phyloP scores from a whole-genome alignment of 2,888 invertebrate species.

The Branchipolynoe longqiensis region DNA sequence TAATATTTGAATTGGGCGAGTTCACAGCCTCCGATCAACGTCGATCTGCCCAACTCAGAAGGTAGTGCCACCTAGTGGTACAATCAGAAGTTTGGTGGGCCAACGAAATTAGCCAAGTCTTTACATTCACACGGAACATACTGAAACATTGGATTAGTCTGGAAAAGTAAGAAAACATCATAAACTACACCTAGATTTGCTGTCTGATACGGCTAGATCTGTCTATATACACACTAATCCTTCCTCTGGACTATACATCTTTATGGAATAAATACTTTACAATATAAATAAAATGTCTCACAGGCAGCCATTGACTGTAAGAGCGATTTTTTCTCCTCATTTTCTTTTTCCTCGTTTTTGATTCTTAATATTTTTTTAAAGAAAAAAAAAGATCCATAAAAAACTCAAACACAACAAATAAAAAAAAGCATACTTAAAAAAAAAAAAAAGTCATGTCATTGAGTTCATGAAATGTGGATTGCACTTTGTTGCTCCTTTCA shows the following conservation, averaged over 20 bases:
- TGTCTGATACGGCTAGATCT: constrained; percentile 46
- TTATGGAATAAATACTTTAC: constrained; percentile 49
- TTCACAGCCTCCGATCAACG: constrained; percentile 55
- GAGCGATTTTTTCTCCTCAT: neutral
- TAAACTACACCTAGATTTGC: constrained; percentile 51
- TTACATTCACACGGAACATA: constrained; percentile 46
- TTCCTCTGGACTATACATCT: constrained; percentile 47
- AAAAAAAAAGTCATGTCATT: constrained; percentile 33
- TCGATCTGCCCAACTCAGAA: constrained; percentile 46
- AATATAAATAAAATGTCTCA: constrained; percentile 41
- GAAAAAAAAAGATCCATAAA: no score
- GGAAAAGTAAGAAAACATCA: constrained; percentile 57
- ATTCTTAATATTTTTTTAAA: no score
- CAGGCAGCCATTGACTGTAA: constrained; percentile 17
- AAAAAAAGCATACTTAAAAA: constrained; percentile 27
- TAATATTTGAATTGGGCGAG: constrained; percentile 47
- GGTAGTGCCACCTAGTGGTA: constrained; percentile 28
- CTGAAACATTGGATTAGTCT: constrained; percentile 53
- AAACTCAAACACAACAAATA: no score
- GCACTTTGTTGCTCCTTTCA: constrained; percentile 33
- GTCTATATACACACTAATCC: constrained; percentile 50
- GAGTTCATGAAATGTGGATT: constrained; percentile 39
- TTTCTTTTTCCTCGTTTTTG: no score
- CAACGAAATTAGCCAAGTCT: constrained; percentile 47
- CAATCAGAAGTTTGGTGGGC: constrained; percentile 38